Evolutionary conservation across 2,888 invertebrate species (phyloP).

Genomic region (Lithophane ornitopus): DNA sequence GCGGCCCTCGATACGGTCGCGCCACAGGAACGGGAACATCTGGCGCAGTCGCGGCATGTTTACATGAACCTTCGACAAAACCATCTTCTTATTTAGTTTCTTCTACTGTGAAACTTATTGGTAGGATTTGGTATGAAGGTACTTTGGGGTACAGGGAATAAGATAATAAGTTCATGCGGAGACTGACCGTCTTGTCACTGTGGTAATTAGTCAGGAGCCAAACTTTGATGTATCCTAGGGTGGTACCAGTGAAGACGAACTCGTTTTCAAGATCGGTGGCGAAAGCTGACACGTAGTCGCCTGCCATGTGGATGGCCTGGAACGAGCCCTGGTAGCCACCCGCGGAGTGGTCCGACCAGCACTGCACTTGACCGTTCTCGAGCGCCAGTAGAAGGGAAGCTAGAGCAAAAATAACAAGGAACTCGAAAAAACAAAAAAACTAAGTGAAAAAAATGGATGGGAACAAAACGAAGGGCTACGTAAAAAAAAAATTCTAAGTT

Average conservation of each 20-base stretch:
- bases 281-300: conserved; percentile 93
- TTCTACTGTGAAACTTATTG: not conserved
- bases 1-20: conserved; percentile 92
- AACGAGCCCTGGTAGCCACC: conserved; percentile 94
- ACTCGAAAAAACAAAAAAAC: not conserved
- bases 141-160: not conserved
- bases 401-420: conserved; percentile 26
- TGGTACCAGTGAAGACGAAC: conserved; percentile 93
- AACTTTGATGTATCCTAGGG: conserved; percentile 94
- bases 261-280: conserved; percentile 93
- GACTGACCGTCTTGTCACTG: conserved; percentile 79
- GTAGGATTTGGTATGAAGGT: not conserved
- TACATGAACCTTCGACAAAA: conserved; percentile 83
- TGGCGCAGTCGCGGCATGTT: conserved; percentile 92
- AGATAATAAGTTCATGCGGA: conserved; percentile 1
- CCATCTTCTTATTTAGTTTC: conserved; percentile 10
- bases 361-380: conserved; percentile 94
- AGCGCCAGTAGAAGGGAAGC: conserved; percentile 93
- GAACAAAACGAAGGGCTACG: not conserved
- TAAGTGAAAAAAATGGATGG: not conserved
- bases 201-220: conserved; percentile 94
- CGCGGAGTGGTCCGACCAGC: conserved; percentile 95
- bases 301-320: conserved; percentile 92
- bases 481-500: no score
- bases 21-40: conserved; percentile 94